Evolutionary conservation across 2,888 invertebrate genomes (phyloP).

Genomic region (Synergus umbraculus): DNA sequence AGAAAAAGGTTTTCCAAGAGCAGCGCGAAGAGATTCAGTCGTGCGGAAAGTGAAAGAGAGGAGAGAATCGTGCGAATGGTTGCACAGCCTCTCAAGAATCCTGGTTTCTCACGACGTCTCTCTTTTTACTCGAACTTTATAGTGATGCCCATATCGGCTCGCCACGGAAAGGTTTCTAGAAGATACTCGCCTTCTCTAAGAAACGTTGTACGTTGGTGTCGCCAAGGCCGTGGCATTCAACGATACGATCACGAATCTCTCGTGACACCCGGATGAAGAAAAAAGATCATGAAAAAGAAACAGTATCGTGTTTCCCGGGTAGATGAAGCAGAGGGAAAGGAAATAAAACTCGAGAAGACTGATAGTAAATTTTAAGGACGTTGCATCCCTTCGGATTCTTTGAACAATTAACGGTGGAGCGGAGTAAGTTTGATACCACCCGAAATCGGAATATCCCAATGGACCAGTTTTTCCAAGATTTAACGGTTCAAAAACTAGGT

Average conservation of each 20-base stretch:
- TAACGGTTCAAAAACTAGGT: conserved; percentile 19
- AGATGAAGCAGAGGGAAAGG: not conserved
- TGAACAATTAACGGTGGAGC: not conserved
- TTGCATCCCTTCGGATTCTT: not conserved
- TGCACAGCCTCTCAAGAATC: conserved; percentile 48
- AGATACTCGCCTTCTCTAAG: conserved; percentile 14
- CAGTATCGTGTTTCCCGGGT: not conserved
- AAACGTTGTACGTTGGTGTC: not conserved
- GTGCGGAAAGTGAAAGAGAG: conserved; percentile 44
- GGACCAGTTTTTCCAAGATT: not conserved
- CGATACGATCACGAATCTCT: conserved; percentile 12
- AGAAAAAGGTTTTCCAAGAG: conserved; percentile 1
- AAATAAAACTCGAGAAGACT: not conserved
- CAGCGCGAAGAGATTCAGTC: conserved; percentile 18
- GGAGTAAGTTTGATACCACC: not conserved
- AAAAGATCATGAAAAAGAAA: not conserved
- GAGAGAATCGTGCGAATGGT: conserved; percentile 49
- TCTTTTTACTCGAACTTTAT: conserved; percentile 46
- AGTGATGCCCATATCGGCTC: conserved; percentile 2
- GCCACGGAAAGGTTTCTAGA: not conserved
- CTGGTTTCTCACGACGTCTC: conserved; percentile 52
- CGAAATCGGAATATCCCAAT: not conserved
- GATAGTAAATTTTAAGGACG: not conserved
- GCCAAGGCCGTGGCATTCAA: not conserved
- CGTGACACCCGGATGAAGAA: not conserved